Conservation (phyloP, 2,113 vertebrate genomes). For the Forbesichthys agassizii region DNA sequence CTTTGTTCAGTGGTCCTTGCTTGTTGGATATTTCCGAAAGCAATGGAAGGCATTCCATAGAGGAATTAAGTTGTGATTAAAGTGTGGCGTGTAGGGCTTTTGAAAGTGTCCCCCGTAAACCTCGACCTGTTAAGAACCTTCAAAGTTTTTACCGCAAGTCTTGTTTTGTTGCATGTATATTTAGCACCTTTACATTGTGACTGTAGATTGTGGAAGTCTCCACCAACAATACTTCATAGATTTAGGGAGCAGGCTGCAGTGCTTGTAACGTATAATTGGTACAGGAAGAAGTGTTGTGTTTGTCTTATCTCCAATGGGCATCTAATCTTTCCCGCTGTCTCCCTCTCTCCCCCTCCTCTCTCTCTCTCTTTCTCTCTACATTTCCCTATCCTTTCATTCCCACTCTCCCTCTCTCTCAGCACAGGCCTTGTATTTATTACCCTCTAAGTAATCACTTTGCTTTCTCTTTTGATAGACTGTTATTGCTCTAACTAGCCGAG, state of each 20-base stretch:
- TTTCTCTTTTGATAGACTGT: constrained; percentile 79
- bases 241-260: constrained; percentile 3
- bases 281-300: constrained; percentile 19
- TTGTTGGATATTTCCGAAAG: constrained; percentile 31
- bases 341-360: constrained; percentile 29
- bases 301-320: background rate
- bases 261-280: constrained; percentile 5
- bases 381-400: constrained; percentile 17
- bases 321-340: constrained; percentile 22
- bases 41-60: constrained; percentile 38
- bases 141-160: constrained; percentile 18
- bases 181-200: background rate
- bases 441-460: constrained; percentile 77
- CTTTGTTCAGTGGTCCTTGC: constrained; percentile 48
- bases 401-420: constrained; percentile 62
- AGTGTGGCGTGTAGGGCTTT: constrained; percentile 22
- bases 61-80: constrained; percentile 30
- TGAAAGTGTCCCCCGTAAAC: constrained; percentile 14
- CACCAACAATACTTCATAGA: background rate
- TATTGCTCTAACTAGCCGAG: constrained; percentile 74
- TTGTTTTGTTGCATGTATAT: background rate
- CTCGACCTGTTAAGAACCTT: constrained; percentile 1
- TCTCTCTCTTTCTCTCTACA: constrained; percentile 30
- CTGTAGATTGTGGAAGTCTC: background rate
- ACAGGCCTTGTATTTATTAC: constrained; percentile 75